Evolutionary conservation across 2,113 vertebrate genomes (phyloP), one percentile per base, ranked within the genome.

Genomic region (Maccullochella peelii): DNA sequence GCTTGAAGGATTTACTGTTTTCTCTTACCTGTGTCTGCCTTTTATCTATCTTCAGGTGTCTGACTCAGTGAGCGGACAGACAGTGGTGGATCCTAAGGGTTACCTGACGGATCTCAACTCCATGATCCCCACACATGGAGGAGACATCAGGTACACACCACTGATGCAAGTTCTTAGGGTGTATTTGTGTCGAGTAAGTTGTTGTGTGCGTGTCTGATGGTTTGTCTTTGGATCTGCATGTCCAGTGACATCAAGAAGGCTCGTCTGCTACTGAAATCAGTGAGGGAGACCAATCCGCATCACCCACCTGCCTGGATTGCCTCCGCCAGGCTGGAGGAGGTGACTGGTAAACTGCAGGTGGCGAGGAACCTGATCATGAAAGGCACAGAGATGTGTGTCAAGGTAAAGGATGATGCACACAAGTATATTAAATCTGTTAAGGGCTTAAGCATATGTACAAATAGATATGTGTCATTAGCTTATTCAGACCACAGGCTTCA

Each of bases 281-380:
- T 99, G 66, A 96, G 98, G 57, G 98, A 99, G 94, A 99, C 98
- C 3, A 99, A 99, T 77, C 98, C 98, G 18, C 98, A 99, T 70
- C 98, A 99, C 65, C 98, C 98, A 0, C 98, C 98, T 33, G 98
- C 98, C 42, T 99, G 98, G 98, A 99, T 99, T 49, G 98, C 98
- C 0, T 99, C 98, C 11, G 98, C 98, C 42, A 97, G 97, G 61
- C 91, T 99, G 89, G 98, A 99, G 74, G 98, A 99, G 84, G 98
- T 99, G 88, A 99, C 98, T 0, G 98, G 98, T 30, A 99, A 99
- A 68, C 95, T 99, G 59, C 98, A 99, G 72, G 97, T 99, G 44
- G 98, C 98, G 78, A 95, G 98, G 30, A 99, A 99, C 86, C 96
- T 98, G 75, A 99, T 99, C 79, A 99, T 99, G 98, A 99, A 99